Evolutionary conservation across 2,113 vertebrate species (phyloP).

Genomic region (Nothocercus nigrocapillus): DNA sequence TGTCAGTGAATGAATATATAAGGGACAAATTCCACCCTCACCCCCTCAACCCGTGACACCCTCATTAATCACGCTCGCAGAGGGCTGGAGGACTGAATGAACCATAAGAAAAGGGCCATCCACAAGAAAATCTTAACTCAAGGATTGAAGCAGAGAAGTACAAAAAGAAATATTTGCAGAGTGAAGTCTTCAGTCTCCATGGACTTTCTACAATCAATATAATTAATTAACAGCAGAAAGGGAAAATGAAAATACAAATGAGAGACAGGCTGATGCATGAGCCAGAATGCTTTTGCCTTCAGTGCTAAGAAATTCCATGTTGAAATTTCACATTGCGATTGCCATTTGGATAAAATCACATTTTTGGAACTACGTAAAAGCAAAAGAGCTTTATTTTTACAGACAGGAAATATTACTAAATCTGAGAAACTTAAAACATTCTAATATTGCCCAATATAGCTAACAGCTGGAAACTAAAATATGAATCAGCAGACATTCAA

Average conservation of each 20-base stretch:
- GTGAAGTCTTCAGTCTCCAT: not conserved
- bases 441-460: constrained; percentile 46
- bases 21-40: not conserved
- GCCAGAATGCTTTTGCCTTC: constrained; percentile 20
- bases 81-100: not conserved
- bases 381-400: constrained; percentile 45
- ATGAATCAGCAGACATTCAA: constrained; percentile 24
- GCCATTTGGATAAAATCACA: constrained; percentile 23
- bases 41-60: not conserved
- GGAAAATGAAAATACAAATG: constrained; percentile 2
- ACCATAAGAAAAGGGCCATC: not conserved
- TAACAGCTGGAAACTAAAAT: constrained; percentile 56
- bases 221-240: constrained; percentile 27
- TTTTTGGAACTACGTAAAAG: constrained; percentile 40
- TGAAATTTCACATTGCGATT: constrained; percentile 11
- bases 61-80: not conserved
- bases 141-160: not conserved
- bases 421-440: constrained; percentile 35
- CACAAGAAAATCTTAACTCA: not conserved
- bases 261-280: not conserved
- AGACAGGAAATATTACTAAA: constrained; percentile 58
- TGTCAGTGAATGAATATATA: not conserved
- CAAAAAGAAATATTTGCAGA: not conserved
- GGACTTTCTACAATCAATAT: not conserved
- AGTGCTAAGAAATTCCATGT: not conserved